Base-by-base conservation (phyloP, 1,140 invertebrate species). In the Heliconius nattereri region DNA sequence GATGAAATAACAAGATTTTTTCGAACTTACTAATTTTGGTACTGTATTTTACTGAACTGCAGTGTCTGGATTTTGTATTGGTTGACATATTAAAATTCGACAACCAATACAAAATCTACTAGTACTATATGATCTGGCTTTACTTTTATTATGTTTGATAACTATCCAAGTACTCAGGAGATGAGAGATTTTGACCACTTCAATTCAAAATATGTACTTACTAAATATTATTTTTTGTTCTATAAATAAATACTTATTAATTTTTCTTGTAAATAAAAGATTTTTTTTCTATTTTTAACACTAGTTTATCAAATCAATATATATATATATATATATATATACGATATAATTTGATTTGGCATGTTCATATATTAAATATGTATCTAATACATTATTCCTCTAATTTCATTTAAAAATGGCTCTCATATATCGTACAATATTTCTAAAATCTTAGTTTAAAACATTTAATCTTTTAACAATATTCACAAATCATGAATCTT, bases 331-430 rank as follows among this genome's bases (percentile, higher is more conserved):
- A n/a, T n/a, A n/a, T n/a, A n/a, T n/a, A n/a, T 2, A 66, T 26
- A 66, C 60, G n/a, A 26, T 26, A 66, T 66, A 66, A 66, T 66
- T 13, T 66, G 60, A 66, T 66, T 66, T 66, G 60, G 26, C 60
- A 66, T 66, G 9, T 66, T 66, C 26, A 29, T 19, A 66, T 60
- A 60, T 23, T 26, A 11, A 60, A 60, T 60, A 60, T 66, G 1
- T 29, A 29, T 66, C 16, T 29, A 66, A 66, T 66, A 66, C 23
- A 16, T 66, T 66, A 66, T 66, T 29, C 9, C 1, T 66, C 23
- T 66, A 26, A 66, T 29, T 66, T 66, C 23, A 66, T 66, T 66
- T n/a, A 66, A 66, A 66, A 66, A 13, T 66, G 60, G 23, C 23
- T 29, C 60, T 26, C n/a, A 6, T 66, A 66, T 29, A 66, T 29